Base-by-base conservation (phyloP, 1,140 invertebrate genomes). In the Lerema accius region DNA sequence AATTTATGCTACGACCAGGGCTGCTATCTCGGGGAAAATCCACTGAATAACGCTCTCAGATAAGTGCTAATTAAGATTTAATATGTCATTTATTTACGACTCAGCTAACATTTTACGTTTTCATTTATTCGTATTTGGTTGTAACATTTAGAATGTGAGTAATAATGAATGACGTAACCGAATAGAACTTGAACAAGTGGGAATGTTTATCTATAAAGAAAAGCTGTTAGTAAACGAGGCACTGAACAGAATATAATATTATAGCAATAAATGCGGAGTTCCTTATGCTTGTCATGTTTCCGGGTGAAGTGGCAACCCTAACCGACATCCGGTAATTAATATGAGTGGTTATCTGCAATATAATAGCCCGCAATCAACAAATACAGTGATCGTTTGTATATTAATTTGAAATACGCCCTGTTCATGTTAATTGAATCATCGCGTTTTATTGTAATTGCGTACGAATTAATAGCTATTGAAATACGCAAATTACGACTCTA, bases 341-440 rank as follows among this genome's bases (percentile, higher is more conserved):
- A 64, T 50, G 67, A 58, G 26, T 56, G 61, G 51, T 55, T 55
- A 56, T 56, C 40, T 56, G 53, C 19, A 56, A 56, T 56, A 56
- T 71, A 71, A 74, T 67, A 40, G 62, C 63, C 51, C 53, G 62
- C 61, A 60, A 63, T 53, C 62, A 63, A 67, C 61, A 69, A 74
- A 74, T 71, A 66, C 65, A 60, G 39, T 46, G 55, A 49, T 64
- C 55, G 58, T 61, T 72, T 63, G 56, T 69, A 43, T 56, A 56
- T 43, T 56, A 56, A 56, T 32, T 43, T 56, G 53, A 56, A 56
- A 56, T 56, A 56, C 17, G 14, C 39, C 10, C 53, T 58, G 64
- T 65, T 71, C 65, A 51, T 67, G 72, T 39, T 74, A 74, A 74
- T 74, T 63, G 61, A 71, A 62, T 71, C 68, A 65, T 68, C 56